Evolutionary conservation across 2,113 vertebrate species (phyloP).

Genomic region (Esox niger): DNA sequence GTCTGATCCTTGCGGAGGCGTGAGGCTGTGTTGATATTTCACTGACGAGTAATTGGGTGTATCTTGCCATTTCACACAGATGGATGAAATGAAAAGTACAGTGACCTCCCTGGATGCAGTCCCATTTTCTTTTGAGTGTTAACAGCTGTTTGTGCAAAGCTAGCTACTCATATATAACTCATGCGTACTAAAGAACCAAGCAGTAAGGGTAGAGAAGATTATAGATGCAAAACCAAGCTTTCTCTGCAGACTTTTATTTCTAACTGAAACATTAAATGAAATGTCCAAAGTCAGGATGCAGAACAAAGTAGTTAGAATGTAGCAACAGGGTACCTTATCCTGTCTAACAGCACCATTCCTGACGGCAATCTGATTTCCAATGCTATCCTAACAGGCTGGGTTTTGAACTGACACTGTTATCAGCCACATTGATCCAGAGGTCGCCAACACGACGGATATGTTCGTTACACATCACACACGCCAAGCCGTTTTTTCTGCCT

Average conservation of each 20-base stretch:
- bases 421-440: neutral
- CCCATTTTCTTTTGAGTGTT: neutral
- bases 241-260: neutral
- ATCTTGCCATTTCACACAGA: neutral
- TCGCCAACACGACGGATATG: neutral
- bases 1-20: neutral
- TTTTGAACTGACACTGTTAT: neutral
- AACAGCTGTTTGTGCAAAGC: neutral
- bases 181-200: neutral
- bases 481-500: no score
- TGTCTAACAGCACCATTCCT: neutral
- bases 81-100: neutral
- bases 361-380: neutral
- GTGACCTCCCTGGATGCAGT: neutral
- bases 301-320: no score
- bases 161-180: neutral
- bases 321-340: neutral
- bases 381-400: neutral
- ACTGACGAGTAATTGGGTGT: slow-evolving; percentile 2
- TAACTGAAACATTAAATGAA: neutral
- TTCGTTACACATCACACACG: neutral
- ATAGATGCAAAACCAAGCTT: neutral
- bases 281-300: neutral
- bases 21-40: neutral
- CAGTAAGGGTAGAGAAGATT: neutral